A percentile compares a stretch with the other conserved stretches of the same genome.
Evolutionary conservation across 2,113 vertebrate species (phyloP).

Genomic region (Myocastor coypus): DNA sequence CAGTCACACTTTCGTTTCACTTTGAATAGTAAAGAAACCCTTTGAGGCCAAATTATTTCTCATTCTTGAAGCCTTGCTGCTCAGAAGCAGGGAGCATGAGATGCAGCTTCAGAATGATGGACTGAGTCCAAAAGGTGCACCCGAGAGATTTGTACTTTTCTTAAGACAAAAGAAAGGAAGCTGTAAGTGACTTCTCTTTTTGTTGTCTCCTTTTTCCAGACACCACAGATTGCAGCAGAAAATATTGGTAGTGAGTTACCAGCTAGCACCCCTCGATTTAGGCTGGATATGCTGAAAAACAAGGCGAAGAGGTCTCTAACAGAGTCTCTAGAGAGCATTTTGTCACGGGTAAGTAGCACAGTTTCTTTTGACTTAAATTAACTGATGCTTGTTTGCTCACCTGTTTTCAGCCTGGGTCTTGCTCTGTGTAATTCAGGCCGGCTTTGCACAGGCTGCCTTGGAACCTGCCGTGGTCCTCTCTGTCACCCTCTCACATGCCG

Average conservation of each 20-base stretch:
- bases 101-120: not conserved
- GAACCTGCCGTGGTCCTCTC: not conserved
- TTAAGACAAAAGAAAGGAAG: not conserved
- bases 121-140: not conserved
- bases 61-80: not conserved
- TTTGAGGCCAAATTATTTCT: not conserved
- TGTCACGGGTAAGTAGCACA: constrained; percentile 84
- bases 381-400: not conserved
- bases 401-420: not conserved
- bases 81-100: not conserved
- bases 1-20: not conserved
- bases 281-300: constrained; percentile 94
- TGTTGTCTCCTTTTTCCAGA: constrained; percentile 69
- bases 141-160: constrained; percentile 72
- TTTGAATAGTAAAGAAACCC: not conserved
- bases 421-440: not conserved
- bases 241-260: constrained; percentile 86
- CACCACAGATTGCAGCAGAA: constrained; percentile 82
- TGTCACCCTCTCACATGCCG: not conserved
- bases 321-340: constrained; percentile 94
- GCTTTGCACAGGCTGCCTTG: not conserved
- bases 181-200: not conserved
- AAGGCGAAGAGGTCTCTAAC: constrained; percentile 96
- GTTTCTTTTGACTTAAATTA: constrained; percentile 11
- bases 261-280: constrained; percentile 90